These are phyloP conservation scores for Drosophila lowei DNA, from an alignment of 1,140 invertebrate species.

Conservation along the genomic window DNA sequence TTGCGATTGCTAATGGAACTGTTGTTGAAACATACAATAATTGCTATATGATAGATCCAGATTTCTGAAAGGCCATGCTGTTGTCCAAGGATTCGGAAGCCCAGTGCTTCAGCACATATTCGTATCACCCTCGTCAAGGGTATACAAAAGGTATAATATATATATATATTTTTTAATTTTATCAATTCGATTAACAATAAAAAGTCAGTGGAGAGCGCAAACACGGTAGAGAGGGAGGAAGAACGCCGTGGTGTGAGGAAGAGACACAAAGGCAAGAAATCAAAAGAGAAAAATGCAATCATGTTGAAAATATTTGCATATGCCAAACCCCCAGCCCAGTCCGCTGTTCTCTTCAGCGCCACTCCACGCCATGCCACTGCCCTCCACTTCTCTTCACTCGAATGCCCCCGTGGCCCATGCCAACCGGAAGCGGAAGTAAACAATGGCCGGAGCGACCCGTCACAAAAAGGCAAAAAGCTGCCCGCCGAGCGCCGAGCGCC, in stretches of 20 bases:
- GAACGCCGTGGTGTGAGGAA: not conserved
- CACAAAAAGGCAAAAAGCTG: conserved; percentile 52
- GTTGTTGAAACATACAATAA: no score
- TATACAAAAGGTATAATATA: not conserved
- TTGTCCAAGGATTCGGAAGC: no score
- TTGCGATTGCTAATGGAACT: no score
- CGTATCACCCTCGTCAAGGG: no score
- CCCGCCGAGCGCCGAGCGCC: conserved; percentile 6
- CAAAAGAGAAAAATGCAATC: conserved; percentile 72
- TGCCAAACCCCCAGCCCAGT: conserved; percentile 35
- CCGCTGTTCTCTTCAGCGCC: not conserved
- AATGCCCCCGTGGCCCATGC: conserved; percentile 2
- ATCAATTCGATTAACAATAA: conserved; percentile 56
- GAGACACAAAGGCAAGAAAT: conserved; percentile 35
- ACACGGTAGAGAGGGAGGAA: not conserved
- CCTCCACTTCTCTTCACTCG: not conserved
- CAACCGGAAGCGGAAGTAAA: conserved; percentile 75
- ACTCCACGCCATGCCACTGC: not conserved
- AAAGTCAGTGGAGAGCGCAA: conserved; percentile 4
- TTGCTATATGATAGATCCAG: no score
- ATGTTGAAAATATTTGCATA: conserved; percentile 80
- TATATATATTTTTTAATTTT: conserved; percentile 49
- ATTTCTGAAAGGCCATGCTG: no score
- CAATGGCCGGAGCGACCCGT: conserved; percentile 53
- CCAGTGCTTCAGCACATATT: no score